Evolutionary conservation across 2,113 vertebrate genomes (phyloP).

Genomic region (Xiphorhynchus elegans): DNA sequence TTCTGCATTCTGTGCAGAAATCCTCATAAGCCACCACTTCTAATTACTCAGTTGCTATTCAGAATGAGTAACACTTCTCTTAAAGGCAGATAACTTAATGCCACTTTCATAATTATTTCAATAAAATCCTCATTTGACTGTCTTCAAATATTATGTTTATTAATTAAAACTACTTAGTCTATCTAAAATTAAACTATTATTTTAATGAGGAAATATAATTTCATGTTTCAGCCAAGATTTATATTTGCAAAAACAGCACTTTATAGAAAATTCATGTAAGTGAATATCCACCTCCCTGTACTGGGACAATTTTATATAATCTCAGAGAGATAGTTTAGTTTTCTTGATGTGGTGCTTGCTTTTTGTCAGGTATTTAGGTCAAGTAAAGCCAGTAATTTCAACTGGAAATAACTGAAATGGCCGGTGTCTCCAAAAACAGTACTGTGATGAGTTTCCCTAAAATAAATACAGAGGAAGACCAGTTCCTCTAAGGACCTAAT

Average conservation of each 20-base stretch:
- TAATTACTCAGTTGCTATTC: neutral
- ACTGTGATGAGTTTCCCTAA: neutral
- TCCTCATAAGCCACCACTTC: neutral
- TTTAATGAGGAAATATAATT: neutral
- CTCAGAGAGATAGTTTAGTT: neutral
- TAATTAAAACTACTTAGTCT: neutral
- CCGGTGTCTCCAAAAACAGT: neutral
- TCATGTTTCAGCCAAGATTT: neutral
- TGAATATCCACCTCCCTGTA: neutral
- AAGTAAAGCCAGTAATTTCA: neutral
- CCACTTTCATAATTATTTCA: neutral
- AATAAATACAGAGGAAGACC: neutral
- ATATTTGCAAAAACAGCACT: neutral
- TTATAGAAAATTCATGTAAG: neutral
- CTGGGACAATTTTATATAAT: neutral
- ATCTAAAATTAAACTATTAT: neutral
- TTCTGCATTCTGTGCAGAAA: neutral
- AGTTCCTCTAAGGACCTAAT: neutral
- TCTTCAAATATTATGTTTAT: neutral
- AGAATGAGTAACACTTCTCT: neutral
- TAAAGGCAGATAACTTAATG: neutral
- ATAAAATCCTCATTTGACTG: neutral
- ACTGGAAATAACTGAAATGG: neutral
- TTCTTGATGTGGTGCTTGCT: neutral
- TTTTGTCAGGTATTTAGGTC: neutral